phyloP scores from a whole-genome alignment of 30 jellyfish, hydroid and myxozoan species.

The Aurelia aurita region DNA sequence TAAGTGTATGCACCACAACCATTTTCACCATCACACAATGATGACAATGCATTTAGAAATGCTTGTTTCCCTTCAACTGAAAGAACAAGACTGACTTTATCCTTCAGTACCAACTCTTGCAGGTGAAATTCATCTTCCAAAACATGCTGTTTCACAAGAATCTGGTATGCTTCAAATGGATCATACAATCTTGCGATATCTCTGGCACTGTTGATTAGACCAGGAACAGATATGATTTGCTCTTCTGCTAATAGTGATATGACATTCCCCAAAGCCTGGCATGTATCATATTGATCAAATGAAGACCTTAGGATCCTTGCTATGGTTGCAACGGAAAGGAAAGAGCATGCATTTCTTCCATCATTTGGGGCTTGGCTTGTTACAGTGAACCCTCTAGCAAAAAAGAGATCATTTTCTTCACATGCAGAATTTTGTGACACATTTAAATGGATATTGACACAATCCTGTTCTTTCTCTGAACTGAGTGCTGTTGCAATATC shows the following conservation, averaged over 20 bases:
- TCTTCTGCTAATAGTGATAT: constrained; percentile 15
- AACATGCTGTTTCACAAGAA: constrained; percentile 21
- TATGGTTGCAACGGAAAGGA: constrained; percentile 23
- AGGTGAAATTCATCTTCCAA: constrained; percentile 31
- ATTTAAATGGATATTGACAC: constrained; percentile 21
- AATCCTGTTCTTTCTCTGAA: constrained; percentile 34
- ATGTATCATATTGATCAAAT: constrained; percentile 12
- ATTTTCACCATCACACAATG: constrained; percentile 27
- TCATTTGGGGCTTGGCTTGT: constrained; percentile 36
- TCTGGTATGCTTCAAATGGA: constrained; percentile 21
- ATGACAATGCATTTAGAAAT: constrained; percentile 15
- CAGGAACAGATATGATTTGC: constrained; percentile 18
- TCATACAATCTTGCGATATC: constrained; percentile 9
- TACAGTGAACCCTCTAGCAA: constrained; percentile 34
- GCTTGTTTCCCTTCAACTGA: constrained; percentile 20
- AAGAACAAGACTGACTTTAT: constrained; percentile 20
- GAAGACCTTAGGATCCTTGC: constrained; percentile 37
- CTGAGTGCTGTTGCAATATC: constrained; percentile 34
- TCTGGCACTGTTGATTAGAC: constrained; percentile 19
- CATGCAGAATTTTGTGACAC: constrained; percentile 32
- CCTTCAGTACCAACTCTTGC: constrained; percentile 28
- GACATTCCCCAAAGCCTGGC: no score
- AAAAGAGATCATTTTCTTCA: constrained; percentile 25
- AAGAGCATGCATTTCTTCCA: constrained; percentile 22
- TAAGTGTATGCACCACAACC: constrained; percentile 18